Evolutionary conservation across 2,797 vertebrate species (phyloP), one percentile per base, ranked within the genome.

Genomic region (Rhabdophis nuchalis): DNA sequence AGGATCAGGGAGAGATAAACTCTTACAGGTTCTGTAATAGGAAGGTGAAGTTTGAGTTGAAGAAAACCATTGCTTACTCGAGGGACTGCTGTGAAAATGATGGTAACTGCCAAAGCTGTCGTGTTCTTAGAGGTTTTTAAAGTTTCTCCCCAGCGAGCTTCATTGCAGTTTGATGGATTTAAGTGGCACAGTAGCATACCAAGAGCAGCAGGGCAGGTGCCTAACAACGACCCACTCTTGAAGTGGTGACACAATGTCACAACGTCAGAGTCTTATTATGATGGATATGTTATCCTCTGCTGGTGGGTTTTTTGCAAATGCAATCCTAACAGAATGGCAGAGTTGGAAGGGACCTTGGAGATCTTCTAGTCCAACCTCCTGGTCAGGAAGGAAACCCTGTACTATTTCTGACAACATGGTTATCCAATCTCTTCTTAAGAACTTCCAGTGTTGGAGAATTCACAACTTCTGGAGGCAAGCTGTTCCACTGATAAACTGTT

Each of bases 21-120:
- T 53, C 12, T 64, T 92, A 56, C 11, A 0, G 13, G 0, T 10
- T 29, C 10, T 41, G 9, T 88, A 57, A 8, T 0, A 0, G 36
- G 86, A 93, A 90, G 32, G 89, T 0, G 0, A 18, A 0, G 3
- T 23, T 2, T 29, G 90, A 91, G 53, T 90, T 86, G 13, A 64
- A 0, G 1, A 88, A 93, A 95, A 87, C 90, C 61, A 57, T 53
- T 95, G 90, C 96, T 96, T 94, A 58, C 92, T 94, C 87, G 41
- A 91, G 56, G 92, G 61, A 12, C 94, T 88, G 77, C 96, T 95
- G 95, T 82, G 95, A 96, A 95, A 96, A 96, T 96, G 94, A 96
- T 87, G 92, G 90, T 0, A 90, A 92, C 50, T 12, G 93, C 91
- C 60, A 89, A 93, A 85, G 93, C 91, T 94, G 90, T 95, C 94